Evolutionary conservation across 2,888 invertebrate genomes (phyloP).

Genomic region (Hydrotaea diabolus): DNA sequence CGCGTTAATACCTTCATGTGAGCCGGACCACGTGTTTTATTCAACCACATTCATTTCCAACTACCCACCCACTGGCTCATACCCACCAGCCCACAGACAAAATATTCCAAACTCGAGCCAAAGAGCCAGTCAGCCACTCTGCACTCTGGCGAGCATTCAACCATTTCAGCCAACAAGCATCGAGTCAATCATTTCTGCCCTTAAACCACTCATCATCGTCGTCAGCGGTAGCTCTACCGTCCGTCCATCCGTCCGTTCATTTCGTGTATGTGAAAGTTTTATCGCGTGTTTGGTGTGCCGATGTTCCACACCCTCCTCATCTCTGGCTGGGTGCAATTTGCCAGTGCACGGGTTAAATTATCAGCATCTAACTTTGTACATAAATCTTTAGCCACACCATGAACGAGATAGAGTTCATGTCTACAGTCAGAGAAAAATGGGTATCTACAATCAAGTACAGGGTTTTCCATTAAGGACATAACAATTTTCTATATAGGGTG

Average conservation of each 20-base stretch:
- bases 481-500: no score
- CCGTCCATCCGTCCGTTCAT: not conserved
- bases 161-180: slow-evolving; percentile 53
- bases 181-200: slow-evolving; percentile 56
- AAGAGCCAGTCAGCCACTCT: slow-evolving; percentile 57
- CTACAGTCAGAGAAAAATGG: not conserved
- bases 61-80: not conserved
- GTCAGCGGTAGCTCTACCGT: slow-evolving; percentile 8
- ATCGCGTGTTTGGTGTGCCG: slow-evolving; percentile 55
- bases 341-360: slow-evolving; percentile 60
- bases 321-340: slow-evolving; percentile 51
- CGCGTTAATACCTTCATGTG: slow-evolving; percentile 81
- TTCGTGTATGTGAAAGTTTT: slow-evolving; percentile 36
- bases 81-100: slow-evolving; percentile 7
- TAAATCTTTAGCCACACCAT: not conserved
- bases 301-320: not conserved
- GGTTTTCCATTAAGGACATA: no score
- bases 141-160: slow-evolving; percentile 45
- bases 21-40: slow-evolving; percentile 79
- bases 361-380: slow-evolving; percentile 18
- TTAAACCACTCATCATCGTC: slow-evolving; percentile 55
- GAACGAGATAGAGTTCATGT: slow-evolving; percentile 3
- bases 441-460: no score
- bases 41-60: slow-evolving; percentile 39
- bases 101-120: slow-evolving; percentile 25